Percentiles rank a stretch among this genome's conserved stretches.
Conservation (phyloP, 2,797 vertebrate species). For the Tragelaphus oryx region DNA sequence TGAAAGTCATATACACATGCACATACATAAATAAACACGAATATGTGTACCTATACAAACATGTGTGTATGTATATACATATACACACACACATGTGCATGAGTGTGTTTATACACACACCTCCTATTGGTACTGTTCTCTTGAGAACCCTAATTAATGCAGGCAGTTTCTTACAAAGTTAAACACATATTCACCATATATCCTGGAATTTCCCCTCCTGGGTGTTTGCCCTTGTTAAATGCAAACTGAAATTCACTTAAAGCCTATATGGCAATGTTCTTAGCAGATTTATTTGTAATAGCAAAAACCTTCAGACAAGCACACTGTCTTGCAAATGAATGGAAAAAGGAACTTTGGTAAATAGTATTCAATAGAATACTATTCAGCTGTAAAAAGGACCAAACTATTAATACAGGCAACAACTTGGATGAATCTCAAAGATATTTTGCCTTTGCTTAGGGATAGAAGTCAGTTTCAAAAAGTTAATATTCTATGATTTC, state of each 20-base stretch:
- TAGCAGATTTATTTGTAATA: not conserved
- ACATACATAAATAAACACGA: not conserved
- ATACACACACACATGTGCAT: fast-evolving
- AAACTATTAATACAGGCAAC: not conserved
- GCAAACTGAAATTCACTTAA: not conserved
- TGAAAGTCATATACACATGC: not conserved
- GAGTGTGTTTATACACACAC: not conserved
- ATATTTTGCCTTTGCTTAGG: not conserved
- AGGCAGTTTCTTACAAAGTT: not conserved
- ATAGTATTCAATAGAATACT: not conserved
- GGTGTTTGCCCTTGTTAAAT: not conserved
- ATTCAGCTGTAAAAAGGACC: not conserved
- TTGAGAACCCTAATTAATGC: not conserved
- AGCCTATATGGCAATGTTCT: not conserved
- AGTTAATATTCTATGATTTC: not conserved
- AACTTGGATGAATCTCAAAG: not conserved
- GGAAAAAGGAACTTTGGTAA: not conserved
- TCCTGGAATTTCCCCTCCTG: not conserved
- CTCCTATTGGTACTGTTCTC: not conserved
- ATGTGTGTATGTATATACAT: fast-evolving
- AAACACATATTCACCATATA: not conserved
- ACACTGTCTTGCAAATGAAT: not conserved
- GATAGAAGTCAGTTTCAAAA: not conserved
- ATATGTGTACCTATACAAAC: not conserved
- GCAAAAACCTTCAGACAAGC: not conserved